Evolutionary conservation across 2,888 invertebrate genomes (phyloP).

Genomic region (Dorcus hopei): DNA sequence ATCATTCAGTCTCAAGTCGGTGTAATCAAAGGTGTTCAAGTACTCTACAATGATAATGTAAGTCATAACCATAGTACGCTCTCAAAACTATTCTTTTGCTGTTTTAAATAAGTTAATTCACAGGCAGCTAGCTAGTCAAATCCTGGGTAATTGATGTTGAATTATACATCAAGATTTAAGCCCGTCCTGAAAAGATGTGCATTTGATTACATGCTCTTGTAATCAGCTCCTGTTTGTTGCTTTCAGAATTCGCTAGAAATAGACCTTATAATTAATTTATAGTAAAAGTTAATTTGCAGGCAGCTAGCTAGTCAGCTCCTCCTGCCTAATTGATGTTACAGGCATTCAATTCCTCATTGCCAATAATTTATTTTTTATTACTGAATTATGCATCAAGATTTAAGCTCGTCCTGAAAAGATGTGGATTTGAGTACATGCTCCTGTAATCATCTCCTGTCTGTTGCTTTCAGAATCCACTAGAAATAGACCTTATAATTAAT

Average conservation of each 20-base stretch:
- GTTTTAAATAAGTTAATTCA: too few relatives aligned
- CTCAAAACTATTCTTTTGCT: too few relatives aligned
- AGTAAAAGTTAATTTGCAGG: too few relatives aligned
- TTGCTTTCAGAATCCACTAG: conserved; percentile 79
- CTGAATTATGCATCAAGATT: too few relatives aligned
- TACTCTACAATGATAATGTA: conserved; percentile 93
- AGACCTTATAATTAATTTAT: conserved; percentile 91
- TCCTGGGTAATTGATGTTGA: too few relatives aligned
- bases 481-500: conserved; percentile 93
- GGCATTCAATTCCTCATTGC: too few relatives aligned
- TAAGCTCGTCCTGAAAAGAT: too few relatives aligned
- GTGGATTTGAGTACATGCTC: too few relatives aligned
- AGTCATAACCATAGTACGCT: conserved; percentile 37
- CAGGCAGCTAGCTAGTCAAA: background rate
- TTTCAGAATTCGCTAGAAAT: conserved; percentile 88
- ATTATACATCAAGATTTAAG: too few relatives aligned
- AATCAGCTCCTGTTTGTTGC: background rate
- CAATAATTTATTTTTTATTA: too few relatives aligned
- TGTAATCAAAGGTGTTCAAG: conserved; percentile 91
- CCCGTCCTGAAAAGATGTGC: too few relatives aligned
- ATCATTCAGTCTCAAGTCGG: conserved; percentile 96
- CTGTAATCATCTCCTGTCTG: background rate
- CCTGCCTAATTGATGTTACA: too few relatives aligned
- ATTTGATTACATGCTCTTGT: background rate
- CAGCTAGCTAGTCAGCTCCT: background rate